These are phyloP conservation scores for Neodiprion pinetum DNA, from an alignment of 1,140 invertebrate species.

Conservation along the genomic window DNA sequence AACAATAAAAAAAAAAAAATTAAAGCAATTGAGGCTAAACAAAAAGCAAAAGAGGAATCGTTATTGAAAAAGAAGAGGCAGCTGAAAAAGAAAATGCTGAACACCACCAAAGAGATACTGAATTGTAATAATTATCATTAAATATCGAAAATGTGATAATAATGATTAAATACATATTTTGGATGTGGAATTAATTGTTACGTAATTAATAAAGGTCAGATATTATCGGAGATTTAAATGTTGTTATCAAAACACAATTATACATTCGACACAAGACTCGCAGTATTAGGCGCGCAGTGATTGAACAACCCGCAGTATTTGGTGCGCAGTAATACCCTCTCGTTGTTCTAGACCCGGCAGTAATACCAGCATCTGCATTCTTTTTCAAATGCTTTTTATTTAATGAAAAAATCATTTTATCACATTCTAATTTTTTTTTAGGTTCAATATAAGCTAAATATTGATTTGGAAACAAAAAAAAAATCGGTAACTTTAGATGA, in stretches of 20 bases:
- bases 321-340: conserved; percentile 4
- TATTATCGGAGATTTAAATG: neutral
- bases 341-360: neutral
- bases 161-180: neutral
- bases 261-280: neutral
- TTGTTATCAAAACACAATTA: neutral
- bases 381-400: neutral
- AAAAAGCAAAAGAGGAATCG: neutral
- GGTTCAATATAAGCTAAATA: neutral
- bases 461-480: neutral
- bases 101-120: neutral
- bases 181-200: neutral
- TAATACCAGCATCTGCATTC: neutral
- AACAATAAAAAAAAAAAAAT: neutral
- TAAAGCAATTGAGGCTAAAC: neutral
- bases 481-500: neutral
- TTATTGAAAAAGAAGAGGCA: neutral
- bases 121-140: neutral
- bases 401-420: neutral
- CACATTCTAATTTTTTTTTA: neutral
- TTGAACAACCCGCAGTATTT: neutral
- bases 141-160: neutral
- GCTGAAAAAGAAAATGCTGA: neutral
- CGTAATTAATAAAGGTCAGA: neutral
- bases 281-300: neutral